Base-by-base conservation (phyloP, 1,140 invertebrate genomes). In the Drosophila aff. region DNA sequence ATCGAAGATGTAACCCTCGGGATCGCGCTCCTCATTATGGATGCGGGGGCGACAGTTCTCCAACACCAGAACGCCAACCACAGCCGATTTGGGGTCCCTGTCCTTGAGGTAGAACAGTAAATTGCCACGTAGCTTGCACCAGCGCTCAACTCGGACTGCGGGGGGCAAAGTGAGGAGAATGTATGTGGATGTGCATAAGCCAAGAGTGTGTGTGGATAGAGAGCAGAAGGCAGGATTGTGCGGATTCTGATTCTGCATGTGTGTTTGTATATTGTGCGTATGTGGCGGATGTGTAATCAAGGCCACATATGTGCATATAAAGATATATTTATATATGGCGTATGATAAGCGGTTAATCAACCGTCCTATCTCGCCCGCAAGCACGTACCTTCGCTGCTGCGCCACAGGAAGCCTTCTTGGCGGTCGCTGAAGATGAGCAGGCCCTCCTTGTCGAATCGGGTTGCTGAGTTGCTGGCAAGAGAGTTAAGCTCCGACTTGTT, bases 31-130 rank as follows among this genome's bases (percentile, higher is more conserved):
- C n/a, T 86, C 80, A 59, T 81, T 69, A 3, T 76, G 79, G 67
- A 93, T 93, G 15, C 90, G 63, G 6, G 97, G 95, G 47, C 95
- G 94, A 93, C 97, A 98, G 81, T 98, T 96, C 92, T 98, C 97
- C 60, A 99, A 93, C 47, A 99, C 95, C 81, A 98, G 96, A 2
- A 98, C 95, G 7, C 98, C 98, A 46, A 96, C 93, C 1, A 98
- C 97, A 75, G 98, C 97, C 10, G 97, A 97, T 95, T 96, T 97
- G 90, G 96, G 96, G 93, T 99, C 97, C 74, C 96, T 95, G 31
- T 96, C 96, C 93, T 98, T 98, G 92, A 98, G 96, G 93, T 98
- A 99, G 94, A 99, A 99, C 53, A 99, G 93, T 5, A 99, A 93
- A 94, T 99, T 99, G 60, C 98, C 98, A 85, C 97, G 95, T 21